A percentile compares a stretch with the other conserved stretches of the same genome.
Evolutionary conservation across 2,888 invertebrate genomes (phyloP).

Genomic region (Phrixothrix hirtus): DNA sequence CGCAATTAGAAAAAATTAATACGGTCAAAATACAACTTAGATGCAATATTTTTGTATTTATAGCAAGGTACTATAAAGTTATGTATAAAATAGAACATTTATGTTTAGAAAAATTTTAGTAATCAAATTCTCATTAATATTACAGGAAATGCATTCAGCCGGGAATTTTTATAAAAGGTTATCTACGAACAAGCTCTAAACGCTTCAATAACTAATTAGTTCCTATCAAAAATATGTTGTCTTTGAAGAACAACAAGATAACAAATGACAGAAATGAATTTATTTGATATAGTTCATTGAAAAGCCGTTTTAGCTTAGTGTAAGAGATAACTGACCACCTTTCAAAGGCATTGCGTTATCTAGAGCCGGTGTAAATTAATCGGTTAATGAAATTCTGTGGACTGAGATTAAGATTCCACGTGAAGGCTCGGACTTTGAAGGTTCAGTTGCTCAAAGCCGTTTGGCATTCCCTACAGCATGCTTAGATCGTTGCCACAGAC

Average conservation of each 20-base stretch:
- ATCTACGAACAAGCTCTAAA: background rate
- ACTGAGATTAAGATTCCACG: slow-evolving; percentile 46
- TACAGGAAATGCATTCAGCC: too few relatives aligned
- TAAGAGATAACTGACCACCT: slow-evolving; percentile 16
- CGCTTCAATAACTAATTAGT: slow-evolving; percentile 10
- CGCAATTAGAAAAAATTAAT: background rate
- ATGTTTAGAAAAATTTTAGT: background rate
- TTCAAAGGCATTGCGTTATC: slow-evolving; percentile 18
- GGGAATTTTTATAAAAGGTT: background rate
- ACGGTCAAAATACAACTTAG: background rate
- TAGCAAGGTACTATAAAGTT: too few relatives aligned
- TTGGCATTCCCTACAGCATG: slow-evolving; percentile 40
- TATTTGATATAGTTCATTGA: slow-evolving; percentile 5
- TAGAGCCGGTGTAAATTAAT: slow-evolving; percentile 40
- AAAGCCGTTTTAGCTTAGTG: slow-evolving; percentile 8
- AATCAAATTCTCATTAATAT: too few relatives aligned
- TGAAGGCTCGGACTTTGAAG: slow-evolving; percentile 43
- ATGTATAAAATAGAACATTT: too few relatives aligned
- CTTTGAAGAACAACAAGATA: slow-evolving; percentile 11
- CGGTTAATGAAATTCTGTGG: slow-evolving; percentile 46
- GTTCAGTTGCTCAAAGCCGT: slow-evolving; percentile 42
- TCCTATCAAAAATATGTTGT: slow-evolving; percentile 8
- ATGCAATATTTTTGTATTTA: too few relatives aligned
- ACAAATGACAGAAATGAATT: slow-evolving; percentile 9
- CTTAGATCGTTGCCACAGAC: slow-evolving; percentile 16